Conservation (phyloP, 2,797 vertebrate genomes). For the Antennarius maculatus region DNA sequence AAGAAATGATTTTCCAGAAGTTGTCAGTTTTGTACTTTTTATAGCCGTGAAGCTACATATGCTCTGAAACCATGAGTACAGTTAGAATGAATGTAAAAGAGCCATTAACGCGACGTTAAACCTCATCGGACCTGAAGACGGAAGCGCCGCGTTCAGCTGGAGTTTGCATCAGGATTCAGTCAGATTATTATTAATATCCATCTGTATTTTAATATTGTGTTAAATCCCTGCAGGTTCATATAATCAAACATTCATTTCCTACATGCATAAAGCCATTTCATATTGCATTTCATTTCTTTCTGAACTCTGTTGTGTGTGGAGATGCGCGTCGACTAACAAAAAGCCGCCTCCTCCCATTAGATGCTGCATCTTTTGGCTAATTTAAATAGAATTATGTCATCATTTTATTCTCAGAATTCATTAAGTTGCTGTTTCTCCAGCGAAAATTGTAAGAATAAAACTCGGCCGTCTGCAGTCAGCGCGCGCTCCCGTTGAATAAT, state of each 20-base stretch:
- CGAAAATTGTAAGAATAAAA: slow-evolving; percentile 66
- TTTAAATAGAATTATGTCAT: slow-evolving; percentile 53
- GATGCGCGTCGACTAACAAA: not conserved
- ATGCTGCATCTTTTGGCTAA: slow-evolving; percentile 34
- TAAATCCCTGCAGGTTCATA: slow-evolving; percentile 29
- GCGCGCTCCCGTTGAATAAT: slow-evolving; percentile 75
- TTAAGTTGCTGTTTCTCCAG: slow-evolving; percentile 46
- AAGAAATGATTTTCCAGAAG: slow-evolving; percentile 2
- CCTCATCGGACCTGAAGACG: slow-evolving; percentile 11
- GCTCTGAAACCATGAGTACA: slow-evolving; percentile 39
- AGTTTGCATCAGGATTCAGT: slow-evolving; percentile 40
- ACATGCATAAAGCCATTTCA: slow-evolving; percentile 14
- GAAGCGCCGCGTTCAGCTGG: slow-evolving; percentile 47
- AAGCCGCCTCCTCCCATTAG: slow-evolving; percentile 10
- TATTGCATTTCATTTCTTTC: slow-evolving; percentile 14
- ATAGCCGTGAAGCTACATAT: slow-evolving; percentile 12
- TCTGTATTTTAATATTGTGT: slow-evolving; percentile 36
- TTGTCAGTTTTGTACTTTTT: slow-evolving; percentile 17
- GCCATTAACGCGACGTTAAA: slow-evolving; percentile 21
- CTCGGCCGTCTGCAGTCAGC: slow-evolving; percentile 46
- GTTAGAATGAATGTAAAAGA: slow-evolving; percentile 1
- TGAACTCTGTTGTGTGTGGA: slow-evolving; percentile 16
- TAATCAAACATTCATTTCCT: slow-evolving; percentile 20
- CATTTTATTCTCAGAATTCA: slow-evolving; percentile 59
- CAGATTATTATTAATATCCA: slow-evolving; percentile 38